These are phyloP conservation scores for Sigmodon hispidus DNA, from an alignment of 2,113 vertebrate species.

Conservation along the genomic window DNA sequence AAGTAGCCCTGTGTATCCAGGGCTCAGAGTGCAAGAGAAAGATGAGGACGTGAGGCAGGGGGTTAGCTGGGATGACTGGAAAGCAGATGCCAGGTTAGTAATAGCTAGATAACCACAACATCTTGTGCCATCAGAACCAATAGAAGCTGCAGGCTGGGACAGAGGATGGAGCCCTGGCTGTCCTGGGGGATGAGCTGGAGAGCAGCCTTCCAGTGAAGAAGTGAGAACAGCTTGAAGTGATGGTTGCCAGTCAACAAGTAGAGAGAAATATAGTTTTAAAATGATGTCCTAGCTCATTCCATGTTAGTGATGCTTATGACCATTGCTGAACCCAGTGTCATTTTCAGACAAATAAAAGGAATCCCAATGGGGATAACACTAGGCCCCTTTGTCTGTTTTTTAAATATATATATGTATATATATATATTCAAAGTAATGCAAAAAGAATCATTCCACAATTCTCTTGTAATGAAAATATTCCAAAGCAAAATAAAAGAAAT, in stretches of 20 bases:
- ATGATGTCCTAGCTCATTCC: not conserved
- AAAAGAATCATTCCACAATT: conserved; percentile 56
- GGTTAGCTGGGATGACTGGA: rapidly evolving
- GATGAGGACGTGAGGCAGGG: not conserved
- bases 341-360: conserved; percentile 34
- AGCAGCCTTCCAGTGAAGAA: not conserved
- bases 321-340: not conserved
- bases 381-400: not conserved
- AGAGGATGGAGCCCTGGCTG: not conserved
- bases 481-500: conserved; percentile 65
- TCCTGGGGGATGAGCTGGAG: not conserved
- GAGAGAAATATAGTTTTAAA: not conserved
- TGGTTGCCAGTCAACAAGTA: not conserved
- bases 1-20: not conserved
- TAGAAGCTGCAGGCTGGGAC: not conserved
- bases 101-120: not conserved
- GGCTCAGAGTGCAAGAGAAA: not conserved
- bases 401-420: too few species aligned
- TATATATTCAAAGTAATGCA: not conserved
- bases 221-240: not conserved
- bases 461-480: conserved; percentile 58
- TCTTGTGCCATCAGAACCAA: not conserved
- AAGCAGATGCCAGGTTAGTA: not conserved
- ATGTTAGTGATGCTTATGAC: too few species aligned
- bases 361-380: not conserved